Base-by-base conservation (phyloP, 2,888 invertebrate genomes). In the Liopterus haemorrhoidalis region DNA sequence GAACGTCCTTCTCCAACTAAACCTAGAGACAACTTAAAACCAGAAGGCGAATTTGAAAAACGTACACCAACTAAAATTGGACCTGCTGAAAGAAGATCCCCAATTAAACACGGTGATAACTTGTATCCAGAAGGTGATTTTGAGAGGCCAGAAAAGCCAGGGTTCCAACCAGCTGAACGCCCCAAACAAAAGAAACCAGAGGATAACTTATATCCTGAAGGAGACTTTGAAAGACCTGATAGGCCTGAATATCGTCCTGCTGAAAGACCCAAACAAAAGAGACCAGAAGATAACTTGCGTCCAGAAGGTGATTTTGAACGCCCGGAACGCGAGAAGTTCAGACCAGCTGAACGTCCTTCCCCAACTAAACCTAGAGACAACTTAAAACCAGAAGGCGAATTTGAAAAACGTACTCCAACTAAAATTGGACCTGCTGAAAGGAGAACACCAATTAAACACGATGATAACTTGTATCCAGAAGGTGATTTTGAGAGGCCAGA, bases 1-100 rank as follows among this genome's bases (percentile, higher is more conserved):
- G 74, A 75, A 59, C 64, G 70, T 52, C 68, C 70, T 46, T 69
- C 71, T 42, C 68, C 73, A 24, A 70, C 72, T 0, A 71, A 67
- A 56, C 79, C 79, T 15, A 71, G 75, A 50, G 82, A 82, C 55
- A 82, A 82, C 61, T 63, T 82, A 5, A 61, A 73, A 44, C 71
- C 76, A 3, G 79, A 80, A 65, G 79, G 75, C 9, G 73, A 74
- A 0, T 76, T 78, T 57, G 71, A 74, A 47, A 55, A 66, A 5
- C 76, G 73, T 0, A 66, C 66, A 31, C 69, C 68, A 33, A 64
- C 69, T 1, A 52, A 65, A 25, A 75, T 67, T 56, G 64, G 61
- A 6, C 74, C 76, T 1, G 72, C 68, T 5, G 76, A 78, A 54
- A 59, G 72, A 11, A 71, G 65, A 0, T 57, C 55, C 5, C 69